Evolutionary conservation across 2,113 vertebrate species (phyloP).

Genomic region (Dipodomys stephensi): DNA sequence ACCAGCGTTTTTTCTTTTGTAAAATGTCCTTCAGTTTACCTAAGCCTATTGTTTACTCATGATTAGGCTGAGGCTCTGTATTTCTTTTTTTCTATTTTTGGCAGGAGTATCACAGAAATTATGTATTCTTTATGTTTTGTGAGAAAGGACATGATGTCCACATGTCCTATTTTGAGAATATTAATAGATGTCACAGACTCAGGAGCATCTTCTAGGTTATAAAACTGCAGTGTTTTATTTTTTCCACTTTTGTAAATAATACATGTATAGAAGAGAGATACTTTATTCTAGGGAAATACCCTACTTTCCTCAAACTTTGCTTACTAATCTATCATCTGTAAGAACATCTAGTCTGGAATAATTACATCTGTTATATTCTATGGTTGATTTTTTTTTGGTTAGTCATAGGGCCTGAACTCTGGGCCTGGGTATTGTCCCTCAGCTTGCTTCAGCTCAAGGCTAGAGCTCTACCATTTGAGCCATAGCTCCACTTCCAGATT

Average conservation of each 20-base stretch:
- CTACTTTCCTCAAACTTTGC: neutral
- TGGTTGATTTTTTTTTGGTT: neutral
- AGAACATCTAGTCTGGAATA: neutral
- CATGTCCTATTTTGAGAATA: neutral
- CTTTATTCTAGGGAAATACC: neutral
- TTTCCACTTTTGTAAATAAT: neutral
- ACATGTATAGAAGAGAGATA: neutral
- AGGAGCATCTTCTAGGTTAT: neutral
- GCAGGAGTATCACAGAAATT: neutral
- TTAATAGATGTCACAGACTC: neutral
- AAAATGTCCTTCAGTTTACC: neutral
- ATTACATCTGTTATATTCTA: neutral
- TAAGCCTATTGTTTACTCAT: neutral
- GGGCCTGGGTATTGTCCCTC: no score
- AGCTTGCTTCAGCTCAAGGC: no score
- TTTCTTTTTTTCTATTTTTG: neutral
- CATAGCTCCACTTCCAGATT: no score
- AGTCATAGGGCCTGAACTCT: no score
- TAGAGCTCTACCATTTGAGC: no score
- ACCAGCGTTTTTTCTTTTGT: constrained; percentile 6
- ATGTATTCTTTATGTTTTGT: neutral
- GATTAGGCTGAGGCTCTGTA: neutral
- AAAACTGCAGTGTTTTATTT: neutral
- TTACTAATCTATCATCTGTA: neutral
- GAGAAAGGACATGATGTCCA: fast-evolving